phyloP scores from a whole-genome alignment of 2,797 vertebrate genomes.

The Aulostomus chinensis region DNA sequence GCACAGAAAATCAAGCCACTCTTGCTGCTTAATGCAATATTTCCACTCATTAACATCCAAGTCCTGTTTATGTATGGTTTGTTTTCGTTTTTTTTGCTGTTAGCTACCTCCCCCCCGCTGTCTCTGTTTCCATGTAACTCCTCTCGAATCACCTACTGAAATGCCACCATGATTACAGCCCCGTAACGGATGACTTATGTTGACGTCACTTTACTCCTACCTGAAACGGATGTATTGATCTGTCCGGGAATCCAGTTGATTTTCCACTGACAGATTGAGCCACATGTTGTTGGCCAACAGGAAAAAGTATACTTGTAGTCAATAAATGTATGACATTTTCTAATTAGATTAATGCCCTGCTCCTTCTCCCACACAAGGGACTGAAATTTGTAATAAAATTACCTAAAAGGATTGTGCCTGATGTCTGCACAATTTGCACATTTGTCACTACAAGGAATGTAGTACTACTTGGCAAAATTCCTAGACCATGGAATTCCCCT shows the following conservation, averaged over 20 bases:
- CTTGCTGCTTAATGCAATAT: conserved; percentile 62
- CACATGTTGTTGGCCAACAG: conserved; percentile 17
- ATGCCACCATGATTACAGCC: conserved; percentile 10
- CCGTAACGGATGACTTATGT: conserved; percentile 29
- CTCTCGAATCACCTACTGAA: conserved; percentile 20
- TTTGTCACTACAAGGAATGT: conserved; percentile 51
- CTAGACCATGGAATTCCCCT: no score
- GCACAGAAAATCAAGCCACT: conserved; percentile 39
- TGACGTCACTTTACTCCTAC: conserved; percentile 51
- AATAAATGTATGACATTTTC: no score
- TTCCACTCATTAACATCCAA: conserved; percentile 32
- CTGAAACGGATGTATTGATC: conserved; percentile 28
- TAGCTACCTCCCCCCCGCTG: conserved; percentile 45
- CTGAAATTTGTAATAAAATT: conserved; percentile 27
- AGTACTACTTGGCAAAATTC: conserved; percentile 12
- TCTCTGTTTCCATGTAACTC: no score
- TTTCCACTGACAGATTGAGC: conserved; percentile 17
- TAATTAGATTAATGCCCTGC: background rate
- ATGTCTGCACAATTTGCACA: conserved; percentile 57
- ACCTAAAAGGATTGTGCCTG: conserved; percentile 56
- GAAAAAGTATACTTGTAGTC: no score
- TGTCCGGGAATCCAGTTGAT: conserved; percentile 9
- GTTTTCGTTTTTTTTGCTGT: conserved; percentile 22
- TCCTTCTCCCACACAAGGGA: no score
- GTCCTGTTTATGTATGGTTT: conserved; percentile 22